Conservation (phyloP, 2,113 vertebrate genomes). For the Apodemus speciosus region DNA sequence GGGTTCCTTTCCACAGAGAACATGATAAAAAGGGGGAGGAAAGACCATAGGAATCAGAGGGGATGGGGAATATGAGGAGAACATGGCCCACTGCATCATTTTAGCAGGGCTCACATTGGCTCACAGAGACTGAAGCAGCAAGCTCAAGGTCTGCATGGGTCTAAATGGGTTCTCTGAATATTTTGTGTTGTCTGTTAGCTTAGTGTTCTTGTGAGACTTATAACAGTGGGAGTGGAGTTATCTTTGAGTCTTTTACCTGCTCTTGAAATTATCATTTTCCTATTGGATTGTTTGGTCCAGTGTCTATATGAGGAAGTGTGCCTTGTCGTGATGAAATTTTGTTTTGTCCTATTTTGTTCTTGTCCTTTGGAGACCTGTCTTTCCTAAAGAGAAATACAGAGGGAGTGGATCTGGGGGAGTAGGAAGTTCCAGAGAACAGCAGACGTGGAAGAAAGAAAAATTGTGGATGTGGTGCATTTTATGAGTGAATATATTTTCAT, state of each 20-base stretch:
- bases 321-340: not conserved
- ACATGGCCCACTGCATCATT: not conserved
- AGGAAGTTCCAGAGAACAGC: not conserved
- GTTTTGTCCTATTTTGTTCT: not conserved
- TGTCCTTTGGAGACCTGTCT: not conserved
- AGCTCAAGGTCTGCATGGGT: too few relatives aligned
- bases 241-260: not conserved
- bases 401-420: too few relatives aligned
- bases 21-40: not conserved
- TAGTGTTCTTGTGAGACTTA: not conserved
- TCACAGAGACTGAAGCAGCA: not conserved
- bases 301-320: not conserved
- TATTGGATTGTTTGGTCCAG: not conserved
- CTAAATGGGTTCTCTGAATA: too few relatives aligned
- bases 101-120: not conserved
- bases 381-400: not conserved
- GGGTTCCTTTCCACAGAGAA: not conserved
- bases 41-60: not conserved
- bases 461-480: not conserved
- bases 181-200: not conserved
- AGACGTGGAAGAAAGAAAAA: not conserved
- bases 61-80: not conserved
- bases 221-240: not conserved
- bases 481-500: not conserved
- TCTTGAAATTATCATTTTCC: not conserved